Evolutionary conservation across 1,140 invertebrate genomes (phyloP), one percentile per base, ranked within the genome.

Genomic region (Dinoponera quadriceps): DNA sequence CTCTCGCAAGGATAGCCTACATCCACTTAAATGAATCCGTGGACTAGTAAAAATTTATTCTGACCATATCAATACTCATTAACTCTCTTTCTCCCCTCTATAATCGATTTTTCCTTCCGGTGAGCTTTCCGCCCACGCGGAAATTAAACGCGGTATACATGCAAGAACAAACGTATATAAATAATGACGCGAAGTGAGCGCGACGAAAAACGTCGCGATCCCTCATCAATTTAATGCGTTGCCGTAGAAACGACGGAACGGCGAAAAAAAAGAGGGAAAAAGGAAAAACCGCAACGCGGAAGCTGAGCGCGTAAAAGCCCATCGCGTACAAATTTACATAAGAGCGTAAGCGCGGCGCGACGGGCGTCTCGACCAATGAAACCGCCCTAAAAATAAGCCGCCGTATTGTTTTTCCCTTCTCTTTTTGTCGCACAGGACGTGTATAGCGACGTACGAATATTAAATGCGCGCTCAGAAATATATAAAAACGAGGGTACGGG

Each of bases 211-310:
- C 75, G n/a, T 71, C 65, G 63, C 65, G 71, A 80, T 80, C 75
- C 75, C 63, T 80, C 75, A 80, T 80, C 49, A 65, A 80, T 80
- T 80, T 80, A 80, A 80, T 80, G 75, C 75, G 75, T 80, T 71
- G 75, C 75, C 75, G 71, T 80, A 51, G 75, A 5, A 80, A 65
- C 75, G 63, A 78, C 62, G 63, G 29, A 55, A 69, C 49, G 51
- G 7, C 38, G 11, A 44, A 44, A 44, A 44, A 44, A 44, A 44
- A 7, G 7, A 44, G 9, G 5, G 29, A 33, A 5, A 33, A 9
- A 44, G 59, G 69, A 60, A 78, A 69, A 68, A 57, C 51, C 54
- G 14, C 51, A 69, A 18, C 25, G 75, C 63, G 65, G 75, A 69
- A 57, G 75, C 75, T 63, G 60, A 65, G 33, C 74, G 63, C 74